Percentiles rank a stretch among this genome's conserved stretches.
Evolutionary conservation across 2,888 invertebrate species (phyloP).

Genomic region (Drosophila setosimentum): DNA sequence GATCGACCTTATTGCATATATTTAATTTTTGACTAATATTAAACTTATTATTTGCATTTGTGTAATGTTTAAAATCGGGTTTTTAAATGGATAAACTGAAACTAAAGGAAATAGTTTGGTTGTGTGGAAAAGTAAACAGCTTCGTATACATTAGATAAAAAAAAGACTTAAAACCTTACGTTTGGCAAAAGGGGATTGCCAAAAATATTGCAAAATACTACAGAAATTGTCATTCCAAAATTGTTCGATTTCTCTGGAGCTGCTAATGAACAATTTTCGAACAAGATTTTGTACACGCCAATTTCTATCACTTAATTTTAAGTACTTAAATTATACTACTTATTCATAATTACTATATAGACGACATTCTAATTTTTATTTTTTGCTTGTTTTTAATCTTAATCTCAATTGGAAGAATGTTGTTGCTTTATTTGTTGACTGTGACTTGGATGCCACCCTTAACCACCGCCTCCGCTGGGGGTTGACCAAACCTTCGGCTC

Average conservation of each 20-base stretch:
- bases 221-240: constrained; percentile 71
- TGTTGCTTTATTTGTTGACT: constrained; percentile 57
- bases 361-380: constrained; percentile 2
- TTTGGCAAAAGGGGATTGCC: constrained; percentile 51
- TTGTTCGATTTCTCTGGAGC: constrained; percentile 50
- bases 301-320: constrained; percentile 23
- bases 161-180: constrained; percentile 43
- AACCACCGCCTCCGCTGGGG: constrained; percentile 83
- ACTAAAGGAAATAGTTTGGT: constrained; percentile 21
- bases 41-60: constrained; percentile 46
- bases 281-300: constrained; percentile 63
- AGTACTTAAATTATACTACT: constrained; percentile 44
- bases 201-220: constrained; percentile 32
- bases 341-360: constrained; percentile 19
- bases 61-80: constrained; percentile 5
- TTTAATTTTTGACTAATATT: constrained; percentile 46
- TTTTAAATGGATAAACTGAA: constrained; percentile 21
- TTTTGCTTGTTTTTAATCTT: constrained; percentile 12
- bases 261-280: constrained; percentile 69
- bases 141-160: constrained; percentile 51
- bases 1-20: constrained; percentile 24
- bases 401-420: constrained; percentile 44
- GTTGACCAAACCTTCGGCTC: constrained; percentile 75
- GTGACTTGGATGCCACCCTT: constrained; percentile 83
- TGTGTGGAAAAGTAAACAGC: constrained; percentile 26